Percentiles rank a stretch among this genome's conserved stretches.
Conservation (phyloP, 2,113 vertebrate genomes). For the Mixornis gularis region DNA sequence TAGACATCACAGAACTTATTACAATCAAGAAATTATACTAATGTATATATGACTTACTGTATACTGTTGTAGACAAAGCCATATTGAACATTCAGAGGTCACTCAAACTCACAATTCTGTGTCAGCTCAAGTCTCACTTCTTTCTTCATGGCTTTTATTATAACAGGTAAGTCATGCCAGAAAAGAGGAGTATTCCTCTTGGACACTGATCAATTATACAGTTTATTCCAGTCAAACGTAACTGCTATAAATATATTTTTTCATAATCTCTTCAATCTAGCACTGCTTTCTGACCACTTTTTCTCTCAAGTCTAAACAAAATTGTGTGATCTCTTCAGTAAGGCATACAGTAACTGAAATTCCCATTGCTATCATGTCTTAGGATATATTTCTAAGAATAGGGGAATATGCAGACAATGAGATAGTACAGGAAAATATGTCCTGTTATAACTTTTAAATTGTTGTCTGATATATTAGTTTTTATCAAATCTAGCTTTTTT, state of each 20-base stretch:
- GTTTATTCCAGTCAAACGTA: not conserved
- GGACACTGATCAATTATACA: not conserved
- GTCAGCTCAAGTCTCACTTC: not conserved
- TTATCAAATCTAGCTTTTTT: not conserved
- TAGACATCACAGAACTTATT: not conserved
- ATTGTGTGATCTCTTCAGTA: not conserved
- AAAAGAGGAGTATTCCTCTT: not conserved
- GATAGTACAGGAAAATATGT: not conserved
- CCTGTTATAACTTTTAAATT: not conserved
- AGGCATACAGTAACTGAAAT: not conserved
- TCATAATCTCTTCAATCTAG: not conserved
- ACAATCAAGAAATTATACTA: not conserved
- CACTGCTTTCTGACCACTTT: not conserved
- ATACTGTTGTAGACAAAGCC: not conserved
- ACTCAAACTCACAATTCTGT: not conserved
- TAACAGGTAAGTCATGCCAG: not conserved
- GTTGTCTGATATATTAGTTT: not conserved
- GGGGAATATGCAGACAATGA: not conserved
- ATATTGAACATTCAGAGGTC: not conserved
- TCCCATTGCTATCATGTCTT: not conserved
- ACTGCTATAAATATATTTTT: not conserved
- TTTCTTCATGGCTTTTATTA: not conserved
- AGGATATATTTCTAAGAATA: not conserved
- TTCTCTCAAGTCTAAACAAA: not conserved
- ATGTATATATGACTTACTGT: not conserved